Conservation (phyloP, 2,888 invertebrate genomes). For the Agrotis ipsilon region DNA sequence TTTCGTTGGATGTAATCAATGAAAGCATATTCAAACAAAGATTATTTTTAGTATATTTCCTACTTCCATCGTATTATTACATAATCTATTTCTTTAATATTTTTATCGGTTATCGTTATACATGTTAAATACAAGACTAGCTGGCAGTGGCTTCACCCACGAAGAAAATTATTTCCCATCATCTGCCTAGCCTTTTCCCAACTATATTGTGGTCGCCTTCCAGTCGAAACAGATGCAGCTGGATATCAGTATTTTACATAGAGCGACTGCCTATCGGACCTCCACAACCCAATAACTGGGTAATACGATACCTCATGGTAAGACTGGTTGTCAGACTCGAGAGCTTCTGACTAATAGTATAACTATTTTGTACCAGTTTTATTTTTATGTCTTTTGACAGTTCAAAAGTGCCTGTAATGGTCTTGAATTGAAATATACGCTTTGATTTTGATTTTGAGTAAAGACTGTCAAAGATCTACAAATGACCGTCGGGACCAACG, state of each 20-base stretch:
- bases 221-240: neutral
- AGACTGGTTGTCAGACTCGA: no score
- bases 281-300: neutral
- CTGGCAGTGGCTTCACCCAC: no score
- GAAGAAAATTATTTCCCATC: neutral
- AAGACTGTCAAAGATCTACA: no score
- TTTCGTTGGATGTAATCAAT: conserved; percentile 29
- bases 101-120: conserved; percentile 31
- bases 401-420: no score
- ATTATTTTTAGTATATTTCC: conserved; percentile 27
- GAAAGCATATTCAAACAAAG: conserved; percentile 44
- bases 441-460: no score
- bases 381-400: no score
- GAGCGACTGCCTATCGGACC: neutral
- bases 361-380: no score
- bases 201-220: neutral
- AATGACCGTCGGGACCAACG: no score
- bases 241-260: neutral
- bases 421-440: no score
- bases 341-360: no score
- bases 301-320: no score
- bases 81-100: conserved; percentile 54
- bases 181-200: neutral
- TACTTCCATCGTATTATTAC: conserved; percentile 46
- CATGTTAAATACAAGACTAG: neutral